A percentile compares a stretch with the other conserved stretches of the same genome.
phyloP scores from a whole-genome alignment of 2,113 vertebrate species.

The Gorsachius goisagi region DNA sequence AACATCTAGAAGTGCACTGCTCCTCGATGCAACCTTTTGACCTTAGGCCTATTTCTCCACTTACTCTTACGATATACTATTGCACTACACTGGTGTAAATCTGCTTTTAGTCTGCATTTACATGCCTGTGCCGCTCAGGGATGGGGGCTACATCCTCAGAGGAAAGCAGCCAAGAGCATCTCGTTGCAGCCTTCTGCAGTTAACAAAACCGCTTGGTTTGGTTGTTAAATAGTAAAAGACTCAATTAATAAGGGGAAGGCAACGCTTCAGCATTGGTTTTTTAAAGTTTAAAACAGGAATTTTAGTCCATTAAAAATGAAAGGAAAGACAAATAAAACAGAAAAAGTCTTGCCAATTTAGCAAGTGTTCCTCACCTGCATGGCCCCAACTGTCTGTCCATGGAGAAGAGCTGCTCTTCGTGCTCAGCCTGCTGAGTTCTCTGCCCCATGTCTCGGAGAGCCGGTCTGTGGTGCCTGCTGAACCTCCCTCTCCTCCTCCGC shows the following conservation, averaged over 20 bases:
- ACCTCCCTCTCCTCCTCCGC: neutral
- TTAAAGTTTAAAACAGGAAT: neutral
- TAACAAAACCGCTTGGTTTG: neutral
- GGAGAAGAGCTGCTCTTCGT: neutral
- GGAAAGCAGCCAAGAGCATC: neutral
- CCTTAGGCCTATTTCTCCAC: neutral
- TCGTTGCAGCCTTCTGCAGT: neutral
- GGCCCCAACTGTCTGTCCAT: neutral
- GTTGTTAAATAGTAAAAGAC: neutral
- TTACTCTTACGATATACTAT: neutral
- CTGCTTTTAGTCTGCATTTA: neutral
- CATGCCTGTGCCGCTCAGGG: neutral
- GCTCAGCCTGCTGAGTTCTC: neutral
- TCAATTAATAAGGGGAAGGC: neutral
- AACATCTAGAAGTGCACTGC: neutral
- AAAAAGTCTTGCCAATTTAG: neutral
- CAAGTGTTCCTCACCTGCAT: neutral
- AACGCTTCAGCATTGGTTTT: neutral
- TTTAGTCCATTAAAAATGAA: neutral
- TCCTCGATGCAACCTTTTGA: neutral
- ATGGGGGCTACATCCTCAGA: neutral
- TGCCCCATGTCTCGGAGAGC: neutral
- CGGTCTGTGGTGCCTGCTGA: neutral
- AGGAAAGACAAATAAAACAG: neutral
- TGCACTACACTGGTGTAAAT: neutral